phyloP scores from a whole-genome alignment of 1,140 invertebrate species.

The Aphidius gifuensis region DNA sequence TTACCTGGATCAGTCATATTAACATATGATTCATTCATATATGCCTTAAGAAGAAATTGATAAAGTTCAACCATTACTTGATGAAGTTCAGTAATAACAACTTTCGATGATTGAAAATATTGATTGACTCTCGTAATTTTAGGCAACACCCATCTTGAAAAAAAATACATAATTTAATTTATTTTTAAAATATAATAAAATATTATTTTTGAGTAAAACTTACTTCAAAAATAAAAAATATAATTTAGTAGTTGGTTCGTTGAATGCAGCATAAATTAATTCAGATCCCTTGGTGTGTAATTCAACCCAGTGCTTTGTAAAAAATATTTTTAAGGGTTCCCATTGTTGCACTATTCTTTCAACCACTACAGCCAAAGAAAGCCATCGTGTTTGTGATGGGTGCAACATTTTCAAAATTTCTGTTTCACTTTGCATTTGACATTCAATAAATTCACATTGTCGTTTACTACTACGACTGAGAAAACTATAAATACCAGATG shows the following conservation, averaged over 20 bases:
- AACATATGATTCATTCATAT: slow-evolving; percentile 15
- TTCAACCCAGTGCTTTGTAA: slow-evolving; percentile 7
- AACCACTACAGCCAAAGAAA: slow-evolving; percentile 27
- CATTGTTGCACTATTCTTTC: slow-evolving; percentile 25
- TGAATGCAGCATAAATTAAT: slow-evolving; percentile 7
- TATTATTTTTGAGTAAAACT: slow-evolving; percentile 22
- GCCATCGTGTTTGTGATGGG: slow-evolving; percentile 29
- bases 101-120: slow-evolving; percentile 24
- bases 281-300: not conserved
- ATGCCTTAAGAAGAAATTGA: slow-evolving; percentile 12
- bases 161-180: too few relatives aligned
- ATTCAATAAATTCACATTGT: slow-evolving; percentile 27
- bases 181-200: too few relatives aligned
- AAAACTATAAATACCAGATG: slow-evolving; percentile 33
- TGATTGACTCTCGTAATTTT: slow-evolving; percentile 24
- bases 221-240: slow-evolving; percentile 23
- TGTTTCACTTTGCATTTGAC: slow-evolving; percentile 30
- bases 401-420: slow-evolving; percentile 34
- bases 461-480: slow-evolving; percentile 38
- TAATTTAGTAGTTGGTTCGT: slow-evolving; percentile 8
- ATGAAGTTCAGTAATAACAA: too few relatives aligned
- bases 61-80: too few relatives aligned
- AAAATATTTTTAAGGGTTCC: slow-evolving; percentile 22
- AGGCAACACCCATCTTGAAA: too few relatives aligned
- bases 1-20: slow-evolving; percentile 13